phyloP scores from a whole-genome alignment of 2,113 vertebrate genomes.

The Laterallus jamaicensis region DNA sequence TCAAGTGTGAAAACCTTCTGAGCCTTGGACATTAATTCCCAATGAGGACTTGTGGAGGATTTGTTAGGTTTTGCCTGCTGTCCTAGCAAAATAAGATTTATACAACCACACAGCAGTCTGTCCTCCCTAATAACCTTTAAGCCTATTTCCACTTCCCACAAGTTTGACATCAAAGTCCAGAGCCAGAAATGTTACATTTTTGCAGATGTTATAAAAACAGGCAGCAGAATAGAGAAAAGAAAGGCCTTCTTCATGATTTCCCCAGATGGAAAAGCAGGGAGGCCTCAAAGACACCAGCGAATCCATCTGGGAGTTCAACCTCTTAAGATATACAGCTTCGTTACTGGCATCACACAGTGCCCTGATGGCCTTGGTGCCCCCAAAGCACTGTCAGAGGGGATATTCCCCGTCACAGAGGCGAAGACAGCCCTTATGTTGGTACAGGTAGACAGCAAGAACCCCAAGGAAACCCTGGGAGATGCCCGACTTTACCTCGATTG shows the following conservation, averaged over 20 bases:
- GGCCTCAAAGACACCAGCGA: background rate
- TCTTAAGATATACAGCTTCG: accelerated
- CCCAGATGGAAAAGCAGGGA: background rate
- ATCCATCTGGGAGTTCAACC: background rate
- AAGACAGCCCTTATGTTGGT: background rate
- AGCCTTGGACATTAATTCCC: background rate
- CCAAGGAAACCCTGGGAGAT: background rate
- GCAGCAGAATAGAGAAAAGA: background rate
- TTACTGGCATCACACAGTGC: accelerated
- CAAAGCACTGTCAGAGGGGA: background rate
- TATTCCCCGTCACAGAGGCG: background rate
- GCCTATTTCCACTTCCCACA: background rate
- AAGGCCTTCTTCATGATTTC: background rate
- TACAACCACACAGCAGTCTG: background rate
- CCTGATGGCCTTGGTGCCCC: background rate
- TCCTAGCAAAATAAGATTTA: background rate
- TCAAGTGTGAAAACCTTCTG: background rate
- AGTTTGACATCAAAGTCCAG: background rate
- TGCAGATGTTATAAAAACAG: background rate
- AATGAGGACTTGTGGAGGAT: background rate
- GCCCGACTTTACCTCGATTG: constrained; percentile 85
- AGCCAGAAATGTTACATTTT: background rate
- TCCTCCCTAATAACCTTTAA: background rate
- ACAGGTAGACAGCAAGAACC: accelerated
- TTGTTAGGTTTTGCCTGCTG: background rate